A percentile compares a stretch with the other conserved stretches of the same genome.
Evolutionary conservation across 2,113 vertebrate genomes (phyloP).

Genomic region (Thomomys bottae): DNA sequence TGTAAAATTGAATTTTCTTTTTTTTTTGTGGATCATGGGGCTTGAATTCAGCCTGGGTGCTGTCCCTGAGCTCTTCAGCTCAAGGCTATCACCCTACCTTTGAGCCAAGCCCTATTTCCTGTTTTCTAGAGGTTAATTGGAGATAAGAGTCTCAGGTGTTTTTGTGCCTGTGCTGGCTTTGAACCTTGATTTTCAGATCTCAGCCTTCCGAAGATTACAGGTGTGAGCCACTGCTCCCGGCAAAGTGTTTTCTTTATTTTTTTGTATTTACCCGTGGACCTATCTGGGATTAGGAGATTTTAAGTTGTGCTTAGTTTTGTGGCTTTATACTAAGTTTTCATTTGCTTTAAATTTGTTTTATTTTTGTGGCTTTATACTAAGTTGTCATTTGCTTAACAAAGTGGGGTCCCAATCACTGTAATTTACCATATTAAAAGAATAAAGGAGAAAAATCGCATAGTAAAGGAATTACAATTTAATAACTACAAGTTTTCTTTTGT

Average conservation of each 20-base stretch:
- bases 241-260: constrained; percentile 3
- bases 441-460: constrained; percentile 5
- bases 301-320: constrained; percentile 31
- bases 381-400: constrained; percentile 24
- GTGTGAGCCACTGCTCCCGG: no score
- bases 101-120: no score
- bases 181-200: no score
- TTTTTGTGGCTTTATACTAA: constrained; percentile 39
- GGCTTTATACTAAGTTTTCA: constrained; percentile 17
- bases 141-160: no score
- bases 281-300: not conserved
- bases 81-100: no score
- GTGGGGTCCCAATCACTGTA: not conserved
- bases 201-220: no score
- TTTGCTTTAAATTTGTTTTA: not conserved
- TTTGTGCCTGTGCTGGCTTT: no score
- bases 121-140: no score
- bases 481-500: not conserved
- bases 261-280: constrained; percentile 6
- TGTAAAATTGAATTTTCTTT: constrained; percentile 31
- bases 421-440: constrained; percentile 45
- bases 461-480: constrained; percentile 40
- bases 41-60: no score
- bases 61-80: no score
- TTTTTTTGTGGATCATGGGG: no score